A percentile compares a stretch with the other conserved stretches of the same genome.
Conservation (phyloP, 2,113 vertebrate genomes). For the Okapia johnstoni region DNA sequence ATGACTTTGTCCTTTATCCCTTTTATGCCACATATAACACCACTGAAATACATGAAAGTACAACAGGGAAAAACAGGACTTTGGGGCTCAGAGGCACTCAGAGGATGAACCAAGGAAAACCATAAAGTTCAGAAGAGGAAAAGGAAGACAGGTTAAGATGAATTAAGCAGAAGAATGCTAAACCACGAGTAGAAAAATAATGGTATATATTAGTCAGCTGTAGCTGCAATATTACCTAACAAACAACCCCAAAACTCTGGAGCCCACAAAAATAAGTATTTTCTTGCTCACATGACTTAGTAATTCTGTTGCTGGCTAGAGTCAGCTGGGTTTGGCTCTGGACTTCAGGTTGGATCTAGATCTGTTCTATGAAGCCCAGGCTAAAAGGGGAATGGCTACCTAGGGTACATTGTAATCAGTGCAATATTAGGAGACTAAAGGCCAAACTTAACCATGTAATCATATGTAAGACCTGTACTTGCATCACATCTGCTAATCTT, state of each 20-base stretch:
- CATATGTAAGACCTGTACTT: background rate
- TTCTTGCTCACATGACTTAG: background rate
- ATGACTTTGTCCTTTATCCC: background rate
- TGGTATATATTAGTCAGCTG: background rate
- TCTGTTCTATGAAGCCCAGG: background rate
- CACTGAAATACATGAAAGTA: background rate
- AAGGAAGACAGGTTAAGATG: background rate
- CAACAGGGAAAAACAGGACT: background rate
- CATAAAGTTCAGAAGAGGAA: background rate
- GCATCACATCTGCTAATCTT: background rate
- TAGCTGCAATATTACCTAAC: background rate
- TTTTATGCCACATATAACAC: background rate
- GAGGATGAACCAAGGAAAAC: background rate
- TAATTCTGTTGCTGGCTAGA: background rate
- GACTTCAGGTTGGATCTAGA: background rate
- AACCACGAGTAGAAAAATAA: background rate
- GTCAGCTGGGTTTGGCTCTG: background rate
- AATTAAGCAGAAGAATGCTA: background rate
- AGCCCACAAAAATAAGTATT: background rate
- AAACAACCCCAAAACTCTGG: background rate
- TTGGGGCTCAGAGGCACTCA: background rate
- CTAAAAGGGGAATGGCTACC: background rate
- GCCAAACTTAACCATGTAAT: background rate
- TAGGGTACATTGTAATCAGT: background rate
- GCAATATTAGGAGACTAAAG: background rate